phyloP scores from a whole-genome alignment of 1,140 invertebrate genomes.

The Macrobrachium nipponense region DNA sequence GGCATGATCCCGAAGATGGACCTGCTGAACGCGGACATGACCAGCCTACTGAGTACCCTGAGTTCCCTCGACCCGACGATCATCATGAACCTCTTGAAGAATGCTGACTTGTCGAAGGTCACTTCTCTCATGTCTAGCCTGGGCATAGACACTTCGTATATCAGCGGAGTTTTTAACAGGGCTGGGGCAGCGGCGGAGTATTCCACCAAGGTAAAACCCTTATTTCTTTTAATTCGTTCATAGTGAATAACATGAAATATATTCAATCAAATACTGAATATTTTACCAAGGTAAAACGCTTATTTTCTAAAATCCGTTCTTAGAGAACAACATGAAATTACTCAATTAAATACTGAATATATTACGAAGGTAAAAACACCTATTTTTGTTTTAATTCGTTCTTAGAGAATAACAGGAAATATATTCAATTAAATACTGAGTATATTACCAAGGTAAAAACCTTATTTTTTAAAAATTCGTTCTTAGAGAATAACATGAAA shows the following conservation, averaged over 20 bases:
- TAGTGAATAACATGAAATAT: too few relatives aligned
- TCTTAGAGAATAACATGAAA: too few relatives aligned
- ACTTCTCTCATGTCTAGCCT: background rate
- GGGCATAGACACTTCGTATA: slow-evolving; percentile 25
- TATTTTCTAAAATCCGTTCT: background rate
- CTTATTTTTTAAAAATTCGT: background rate
- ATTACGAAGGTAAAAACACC: too few relatives aligned
- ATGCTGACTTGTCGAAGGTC: slow-evolving; percentile 10
- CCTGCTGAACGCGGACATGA: background rate
- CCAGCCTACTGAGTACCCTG: background rate
- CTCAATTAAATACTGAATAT: too few relatives aligned
- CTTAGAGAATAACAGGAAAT: too few relatives aligned
- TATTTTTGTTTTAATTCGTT: background rate
- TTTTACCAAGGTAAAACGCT: too few relatives aligned
- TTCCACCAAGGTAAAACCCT: background rate
- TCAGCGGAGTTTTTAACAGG: slow-evolving; percentile 24
- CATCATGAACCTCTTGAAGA: background rate
- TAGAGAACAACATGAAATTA: too few relatives aligned
- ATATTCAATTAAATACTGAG: too few relatives aligned
- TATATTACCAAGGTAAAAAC: too few relatives aligned
- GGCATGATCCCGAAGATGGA: background rate
- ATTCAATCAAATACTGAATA: too few relatives aligned
- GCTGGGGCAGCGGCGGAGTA: slow-evolving; percentile 27
- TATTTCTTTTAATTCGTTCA: background rate
- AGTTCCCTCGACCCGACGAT: slow-evolving; percentile 8